Percentiles rank a stretch among this genome's conserved stretches.
Evolutionary conservation across 2,888 invertebrate genomes (phyloP).

Genomic region (Argyra leucocephala): DNA sequence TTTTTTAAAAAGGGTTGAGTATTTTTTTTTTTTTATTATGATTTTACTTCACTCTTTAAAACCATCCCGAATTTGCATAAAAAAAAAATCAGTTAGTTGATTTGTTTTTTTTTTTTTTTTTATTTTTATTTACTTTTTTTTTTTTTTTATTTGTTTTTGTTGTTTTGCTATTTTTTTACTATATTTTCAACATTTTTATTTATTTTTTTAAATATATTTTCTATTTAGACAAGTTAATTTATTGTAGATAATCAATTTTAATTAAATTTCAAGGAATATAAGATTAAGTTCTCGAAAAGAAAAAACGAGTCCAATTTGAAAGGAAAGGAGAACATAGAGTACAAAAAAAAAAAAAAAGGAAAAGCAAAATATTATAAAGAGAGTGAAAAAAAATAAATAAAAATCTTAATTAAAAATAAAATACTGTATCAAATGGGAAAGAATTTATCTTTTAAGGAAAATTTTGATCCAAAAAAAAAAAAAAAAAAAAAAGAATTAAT

Average conservation of each 20-base stretch:
- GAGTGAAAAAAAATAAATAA: background rate
- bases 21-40: background rate
- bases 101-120: background rate
- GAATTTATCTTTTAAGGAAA: background rate
- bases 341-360: background rate
- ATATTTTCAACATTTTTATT: no score
- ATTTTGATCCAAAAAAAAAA: no score
- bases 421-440: background rate
- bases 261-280: constrained; percentile 17
- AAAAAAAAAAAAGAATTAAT: no score
- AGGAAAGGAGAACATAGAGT: no score
- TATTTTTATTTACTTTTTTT: background rate
- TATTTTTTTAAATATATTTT: background rate
- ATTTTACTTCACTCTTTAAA: background rate
- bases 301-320: background rate
- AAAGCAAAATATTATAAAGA: background rate
- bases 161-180: no score
- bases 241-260: constrained; percentile 22
- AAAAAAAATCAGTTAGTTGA: background rate
- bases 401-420: constrained; percentile 1
- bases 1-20: background rate
- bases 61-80: background rate
- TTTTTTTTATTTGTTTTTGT: background rate
- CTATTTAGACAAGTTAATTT: constrained; percentile 19
- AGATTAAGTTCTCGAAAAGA: background rate